Evolutionary conservation across 2,888 invertebrate species (phyloP).

Genomic region (Chymomyza procnemis): DNA sequence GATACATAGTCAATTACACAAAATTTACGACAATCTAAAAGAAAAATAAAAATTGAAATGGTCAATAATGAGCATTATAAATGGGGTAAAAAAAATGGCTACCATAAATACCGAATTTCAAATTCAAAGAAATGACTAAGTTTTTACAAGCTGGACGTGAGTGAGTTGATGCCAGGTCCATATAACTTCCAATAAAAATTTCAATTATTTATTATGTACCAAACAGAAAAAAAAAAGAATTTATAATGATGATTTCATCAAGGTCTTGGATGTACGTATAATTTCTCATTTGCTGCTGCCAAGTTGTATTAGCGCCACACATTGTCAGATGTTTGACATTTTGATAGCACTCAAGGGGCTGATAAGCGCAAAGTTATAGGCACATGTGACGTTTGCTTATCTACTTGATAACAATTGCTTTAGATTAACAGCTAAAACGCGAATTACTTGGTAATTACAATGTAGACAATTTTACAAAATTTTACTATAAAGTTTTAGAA

Average conservation of each 20-base stretch:
- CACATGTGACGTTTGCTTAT: slow-evolving; percentile 37
- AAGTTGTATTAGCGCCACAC: neutral
- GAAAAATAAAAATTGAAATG: neutral
- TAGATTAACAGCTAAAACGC: slow-evolving; percentile 29
- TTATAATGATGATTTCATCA: neutral
- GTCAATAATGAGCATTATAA: neutral
- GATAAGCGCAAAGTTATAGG: slow-evolving; percentile 18
- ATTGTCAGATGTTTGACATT: slow-evolving; percentile 30
- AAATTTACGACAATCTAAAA: neutral
- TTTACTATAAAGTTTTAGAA: neutral
- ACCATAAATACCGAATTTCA: neutral
- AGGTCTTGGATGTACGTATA: neutral
- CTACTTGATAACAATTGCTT: slow-evolving; percentile 24
- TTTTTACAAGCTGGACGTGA: slow-evolving; percentile 16
- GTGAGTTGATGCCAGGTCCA: neutral
- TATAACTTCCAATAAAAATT: too few species aligned
- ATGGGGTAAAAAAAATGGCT: neutral
- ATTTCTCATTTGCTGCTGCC: neutral
- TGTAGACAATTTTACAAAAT: neutral
- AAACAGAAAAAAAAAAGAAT: neutral
- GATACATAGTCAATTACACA: neutral
- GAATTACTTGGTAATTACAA: slow-evolving; percentile 36
- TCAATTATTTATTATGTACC: too few species aligned
- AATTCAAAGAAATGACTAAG: slow-evolving; percentile 1
- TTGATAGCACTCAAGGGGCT: slow-evolving; percentile 25